Base-by-base conservation (phyloP, 1,140 invertebrate species). In the Atta cephalotes region DNA sequence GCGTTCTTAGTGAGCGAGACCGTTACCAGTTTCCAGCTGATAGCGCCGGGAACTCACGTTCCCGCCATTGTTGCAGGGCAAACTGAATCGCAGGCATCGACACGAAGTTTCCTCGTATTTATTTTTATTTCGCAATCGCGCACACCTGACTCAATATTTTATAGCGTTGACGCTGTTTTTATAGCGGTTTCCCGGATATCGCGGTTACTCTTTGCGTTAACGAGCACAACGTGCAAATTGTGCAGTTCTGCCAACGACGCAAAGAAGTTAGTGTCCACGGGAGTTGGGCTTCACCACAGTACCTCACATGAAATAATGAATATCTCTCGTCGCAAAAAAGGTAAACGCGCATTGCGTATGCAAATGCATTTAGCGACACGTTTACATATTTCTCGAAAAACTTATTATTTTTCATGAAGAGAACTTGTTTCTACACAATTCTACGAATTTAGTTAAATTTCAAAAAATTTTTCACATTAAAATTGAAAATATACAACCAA, bases 81-180 rank as follows among this genome's bases (percentile, higher is more conserved):
- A 16, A 58, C 25, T 21, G 56, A 74, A 76, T 39, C 25, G n/a
- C 18, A 21, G 31, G 39, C 70, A 84, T 49, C 70, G 16, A 60
- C 21, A 31, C 10, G 21, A 70, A 58, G n/a, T 62, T 53, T 2
- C 35, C 6, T 14, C 4, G 25, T 76, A 60, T 76, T 68, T 49
- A 84, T 74, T 74, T 84, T 74, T 76, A 60, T 84, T 76, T 84
- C 66, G 21, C 21, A 10, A 62, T 78, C 39, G 78, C 14, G 35
- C 18, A 28, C 65, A 25, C 39, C 28, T 49, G 80, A 60, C 71
- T 56, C 68, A 28, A 84, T 82, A 58, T 76, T 72, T 74, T 74
- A 82, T 76, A 35, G 35, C 25, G 6, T 31, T 25, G 70, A 45
- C 10, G 45, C 14, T 45, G 45, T 76, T 84, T 84, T 84, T 84